Base-by-base conservation (phyloP, 30 jellyfish, hydroid and myxozoan species). In the Calvadosia cruxmelitensis region DNA sequence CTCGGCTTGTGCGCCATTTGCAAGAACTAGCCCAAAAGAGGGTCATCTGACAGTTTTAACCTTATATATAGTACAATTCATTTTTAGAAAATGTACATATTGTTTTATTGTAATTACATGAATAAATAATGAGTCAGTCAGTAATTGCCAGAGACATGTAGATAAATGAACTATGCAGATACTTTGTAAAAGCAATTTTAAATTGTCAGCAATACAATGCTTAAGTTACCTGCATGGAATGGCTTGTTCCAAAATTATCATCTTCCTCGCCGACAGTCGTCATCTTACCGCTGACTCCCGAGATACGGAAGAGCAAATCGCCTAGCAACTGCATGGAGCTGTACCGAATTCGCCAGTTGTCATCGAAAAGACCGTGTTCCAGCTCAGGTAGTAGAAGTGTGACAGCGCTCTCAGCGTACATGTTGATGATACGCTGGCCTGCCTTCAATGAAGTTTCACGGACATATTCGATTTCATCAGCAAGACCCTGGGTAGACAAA, bases 191-290 rank as follows among this genome's bases (percentile, higher is more conserved):
- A n/a, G n/a, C n/a, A n/a, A n/a, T n/a, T n/a, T n/a, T n/a, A n/a
- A n/a, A n/a, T n/a, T n/a, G n/a, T n/a, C n/a, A n/a, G n/a, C n/a
- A n/a, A n/a, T n/a, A n/a, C n/a, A n/a, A n/a, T n/a, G n/a, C n/a
- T n/a, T 0, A 50, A 0, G 24, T 34, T 49, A 87, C 97, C 97
- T 87, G 93, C 28, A 93, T 73, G 3, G 97, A 87, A 42, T 80
- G 92, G 10, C 94, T 77, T 7, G 97, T 87, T 42, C 97, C 97
- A 71, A 87, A 87, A 75, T 87, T 87, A 50, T 87, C 97, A 69
- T 87, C 97, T 71, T 87, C 97, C 36, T 81, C 97, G 12, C 94
- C 94, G 29, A 79, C 93, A 5, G 97, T 87, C 29, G 97, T 79
- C 92, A 74, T 84, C 42, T 87, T 87, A 1, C 97, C 97, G 7